Evolutionary conservation across 1,140 invertebrate genomes (phyloP), one percentile per base, ranked within the genome.

Genomic region (Ips nitidus): DNA sequence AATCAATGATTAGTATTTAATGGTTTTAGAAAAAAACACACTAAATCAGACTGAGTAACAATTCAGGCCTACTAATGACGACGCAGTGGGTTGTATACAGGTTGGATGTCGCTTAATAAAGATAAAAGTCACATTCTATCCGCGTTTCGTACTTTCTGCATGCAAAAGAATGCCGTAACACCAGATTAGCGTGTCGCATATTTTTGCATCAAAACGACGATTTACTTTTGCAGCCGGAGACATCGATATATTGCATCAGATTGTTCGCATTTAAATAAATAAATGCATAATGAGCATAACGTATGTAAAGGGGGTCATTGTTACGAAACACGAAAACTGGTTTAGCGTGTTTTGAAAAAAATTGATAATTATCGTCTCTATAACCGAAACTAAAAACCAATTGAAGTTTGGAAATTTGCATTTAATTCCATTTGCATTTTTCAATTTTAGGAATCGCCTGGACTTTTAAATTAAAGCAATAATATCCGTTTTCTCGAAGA

Each of bases 161-260:
- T 22, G 22, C 22, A 22, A 22, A 22, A 22, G 22, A 22, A 22
- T 22, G 22, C 22, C 22, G 22, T 22, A 22, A 22, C 22, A 22
- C 45, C 22, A 50, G 45, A 50, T 50, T 50, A 56, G 39, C 45
- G 45, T 50, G 22, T 22, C 22, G 45, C 45, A 50, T 59, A 59
- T 39, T 59, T 59, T 8, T 59, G 57, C 39, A 59, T 41, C 38
- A 41, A 59, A 59, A 41, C 50, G 41, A 39, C 61, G 40, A 50
- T 52, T 64, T 50, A n/a, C 22, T 38, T 40, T 52, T n/a, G 50
- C 45, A 64, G 41, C 41, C 40, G 61, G 39, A 43, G 61, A 64
- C 61, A 64, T 64, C 61, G 61, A 64, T 64, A 64, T 52, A 64
- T 64, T 64, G 61, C 61, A 64, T 64, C 45, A 50, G 45, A 64